Evolutionary conservation across 2,888 invertebrate genomes (phyloP).

Genomic region (Agrochola circellaris): DNA sequence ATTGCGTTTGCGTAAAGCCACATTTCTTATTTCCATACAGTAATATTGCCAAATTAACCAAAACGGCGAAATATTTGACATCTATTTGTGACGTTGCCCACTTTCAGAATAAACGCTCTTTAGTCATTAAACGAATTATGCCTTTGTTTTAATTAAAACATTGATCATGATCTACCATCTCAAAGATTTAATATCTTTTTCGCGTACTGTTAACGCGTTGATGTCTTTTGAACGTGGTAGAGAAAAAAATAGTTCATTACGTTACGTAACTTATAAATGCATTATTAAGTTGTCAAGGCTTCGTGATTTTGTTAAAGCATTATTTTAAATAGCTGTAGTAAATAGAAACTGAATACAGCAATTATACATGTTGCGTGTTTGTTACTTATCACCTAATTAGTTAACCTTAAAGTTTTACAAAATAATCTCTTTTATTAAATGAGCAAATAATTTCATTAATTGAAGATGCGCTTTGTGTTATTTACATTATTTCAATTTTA

Average conservation of each 20-base stretch:
- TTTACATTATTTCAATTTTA: not conserved
- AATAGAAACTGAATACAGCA: not conserved
- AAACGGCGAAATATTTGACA: too few species aligned
- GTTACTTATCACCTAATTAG: not conserved
- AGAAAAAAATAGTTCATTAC: not conserved
- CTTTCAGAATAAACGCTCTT: too few species aligned
- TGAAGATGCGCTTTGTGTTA: not conserved
- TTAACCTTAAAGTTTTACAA: not conserved
- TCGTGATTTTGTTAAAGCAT: slow-evolving; percentile 1
- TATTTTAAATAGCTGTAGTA: not conserved
- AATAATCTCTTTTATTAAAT: not conserved
- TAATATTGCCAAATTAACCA: too few species aligned
- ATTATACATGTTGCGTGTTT: not conserved
- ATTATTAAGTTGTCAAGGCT: slow-evolving; percentile 8
- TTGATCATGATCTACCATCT: too few species aligned
- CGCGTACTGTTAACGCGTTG: slow-evolving; percentile 48
- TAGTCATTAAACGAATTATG: too few species aligned
- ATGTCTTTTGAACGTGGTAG: slow-evolving; percentile 57
- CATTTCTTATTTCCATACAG: too few species aligned
- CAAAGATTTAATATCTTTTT: not conserved
- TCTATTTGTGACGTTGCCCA: too few species aligned
- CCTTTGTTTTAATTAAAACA: not conserved
- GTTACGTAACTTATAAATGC: not conserved
- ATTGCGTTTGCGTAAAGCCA: too few species aligned
- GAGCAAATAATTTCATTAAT: not conserved